Evolutionary conservation across 2,113 vertebrate species (phyloP).

Genomic region (Nanorana parkeri): DNA sequence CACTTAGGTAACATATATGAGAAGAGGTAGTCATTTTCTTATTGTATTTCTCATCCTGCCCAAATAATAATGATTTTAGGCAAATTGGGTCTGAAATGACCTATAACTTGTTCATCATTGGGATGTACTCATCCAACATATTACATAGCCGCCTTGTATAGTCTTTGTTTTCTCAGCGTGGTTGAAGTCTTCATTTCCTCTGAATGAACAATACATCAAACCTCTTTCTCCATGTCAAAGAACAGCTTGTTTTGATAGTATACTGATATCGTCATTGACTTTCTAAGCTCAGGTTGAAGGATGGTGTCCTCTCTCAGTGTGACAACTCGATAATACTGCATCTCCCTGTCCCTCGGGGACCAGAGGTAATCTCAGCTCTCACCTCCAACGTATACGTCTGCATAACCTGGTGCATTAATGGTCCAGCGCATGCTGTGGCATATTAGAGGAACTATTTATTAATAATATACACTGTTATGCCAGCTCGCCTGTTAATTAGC

Average conservation of each 20-base stretch:
- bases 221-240: conserved; percentile 13
- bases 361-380: conserved; percentile 17
- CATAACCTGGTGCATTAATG: conserved; percentile 1
- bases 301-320: conserved; percentile 36
- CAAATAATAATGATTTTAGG: no score
- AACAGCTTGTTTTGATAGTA: conserved; percentile 46
- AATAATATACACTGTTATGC: conserved; percentile 28
- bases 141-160: no score
- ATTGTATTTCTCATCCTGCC: no score
- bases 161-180: not conserved
- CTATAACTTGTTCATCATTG: no score
- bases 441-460: conserved; percentile 30
- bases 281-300: conserved; percentile 39
- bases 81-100: no score
- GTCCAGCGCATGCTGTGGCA: conserved; percentile 4
- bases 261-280: conserved; percentile 45
- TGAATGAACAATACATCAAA: conserved; percentile 31
- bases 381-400: conserved; percentile 18
- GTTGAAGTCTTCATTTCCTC: conserved; percentile 35
- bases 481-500: conserved; percentile 40
- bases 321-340: conserved; percentile 43
- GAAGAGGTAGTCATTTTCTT: no score
- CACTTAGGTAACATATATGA: no score
- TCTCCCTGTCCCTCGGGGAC: conserved; percentile 23
- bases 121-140: no score